phyloP scores from a whole-genome alignment of 2,888 invertebrate species.

The Drosophila demipolita region DNA sequence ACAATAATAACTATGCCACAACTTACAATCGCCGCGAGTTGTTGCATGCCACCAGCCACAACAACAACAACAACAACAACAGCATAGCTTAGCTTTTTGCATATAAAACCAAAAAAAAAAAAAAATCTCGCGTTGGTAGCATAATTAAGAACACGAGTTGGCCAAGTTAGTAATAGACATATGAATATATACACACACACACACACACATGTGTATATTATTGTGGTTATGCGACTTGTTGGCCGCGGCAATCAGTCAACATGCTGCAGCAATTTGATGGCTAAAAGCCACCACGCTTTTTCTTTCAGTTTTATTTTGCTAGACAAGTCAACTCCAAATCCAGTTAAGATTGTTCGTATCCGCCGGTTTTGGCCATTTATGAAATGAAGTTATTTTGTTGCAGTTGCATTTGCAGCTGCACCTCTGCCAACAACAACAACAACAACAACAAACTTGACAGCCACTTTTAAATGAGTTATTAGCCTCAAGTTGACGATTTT shows the following conservation, averaged over 20 bases:
- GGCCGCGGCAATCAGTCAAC: constrained; percentile 70
- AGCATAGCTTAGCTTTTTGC: constrained; percentile 45
- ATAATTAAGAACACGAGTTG: constrained; percentile 77
- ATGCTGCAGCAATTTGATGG: constrained; percentile 67
- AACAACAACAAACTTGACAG: constrained; percentile 50
- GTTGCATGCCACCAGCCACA: constrained; percentile 64
- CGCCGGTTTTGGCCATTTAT: constrained; percentile 79
- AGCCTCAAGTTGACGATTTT: constrained; percentile 73
- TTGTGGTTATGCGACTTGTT: constrained; percentile 1
- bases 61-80: constrained; percentile 18
- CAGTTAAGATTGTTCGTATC: constrained; percentile 19
- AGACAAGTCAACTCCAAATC: constrained; percentile 40
- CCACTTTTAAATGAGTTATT: constrained; percentile 78
- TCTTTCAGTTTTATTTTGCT: neutral
- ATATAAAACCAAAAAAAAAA: constrained; percentile 32
- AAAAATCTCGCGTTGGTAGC: constrained; percentile 52
- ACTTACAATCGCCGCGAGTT: constrained; percentile 63
- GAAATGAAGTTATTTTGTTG: constrained; percentile 83
- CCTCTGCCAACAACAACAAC: constrained; percentile 24
- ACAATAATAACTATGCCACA: constrained; percentile 23
- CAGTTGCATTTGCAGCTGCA: constrained; percentile 49
- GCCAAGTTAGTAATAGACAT: constrained; percentile 63
- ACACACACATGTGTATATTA: neutral
- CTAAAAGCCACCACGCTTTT: constrained; percentile 54
- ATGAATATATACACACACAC: constrained; percentile 3